Conservation (phyloP, 2,888 invertebrate genomes). For the Cataglyphis livida region DNA sequence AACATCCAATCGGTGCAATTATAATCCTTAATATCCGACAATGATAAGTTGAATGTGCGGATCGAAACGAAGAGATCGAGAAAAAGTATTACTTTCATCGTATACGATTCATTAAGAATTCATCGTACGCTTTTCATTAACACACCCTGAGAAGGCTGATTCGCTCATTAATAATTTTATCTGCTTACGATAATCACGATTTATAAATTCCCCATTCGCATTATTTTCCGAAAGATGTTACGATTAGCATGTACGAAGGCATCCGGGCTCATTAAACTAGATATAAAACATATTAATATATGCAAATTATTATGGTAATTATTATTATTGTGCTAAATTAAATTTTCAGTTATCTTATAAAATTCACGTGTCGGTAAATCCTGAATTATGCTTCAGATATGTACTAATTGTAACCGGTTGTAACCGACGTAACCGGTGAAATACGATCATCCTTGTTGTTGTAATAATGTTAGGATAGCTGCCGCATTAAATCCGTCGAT, state of each 20-base stretch:
- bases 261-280: constrained; percentile 1
- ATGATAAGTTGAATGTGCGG: constrained; percentile 16
- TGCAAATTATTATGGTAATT: constrained; percentile 7
- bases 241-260: not conserved
- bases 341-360: not conserved
- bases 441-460: not conserved
- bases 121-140: constrained; percentile 14
- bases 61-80: not conserved
- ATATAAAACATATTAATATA: not conserved
- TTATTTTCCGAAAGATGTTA: not conserved
- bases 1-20: constrained; percentile 23
- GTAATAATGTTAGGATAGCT: not conserved
- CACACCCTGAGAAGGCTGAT: not conserved
- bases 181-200: not conserved
- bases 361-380: not conserved
- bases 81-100: constrained; percentile 32
- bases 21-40: not conserved
- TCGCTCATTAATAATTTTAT: constrained; percentile 22
- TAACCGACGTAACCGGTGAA: not conserved
- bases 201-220: not conserved
- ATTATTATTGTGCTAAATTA: not conserved
- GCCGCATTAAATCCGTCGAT: not conserved
- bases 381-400: not conserved
- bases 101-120: constrained; percentile 32
- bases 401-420: not conserved